Evolutionary conservation across 2,797 vertebrate species (phyloP), one percentile per base, ranked within the genome.

Genomic region (Eptatretus atami): DNA sequence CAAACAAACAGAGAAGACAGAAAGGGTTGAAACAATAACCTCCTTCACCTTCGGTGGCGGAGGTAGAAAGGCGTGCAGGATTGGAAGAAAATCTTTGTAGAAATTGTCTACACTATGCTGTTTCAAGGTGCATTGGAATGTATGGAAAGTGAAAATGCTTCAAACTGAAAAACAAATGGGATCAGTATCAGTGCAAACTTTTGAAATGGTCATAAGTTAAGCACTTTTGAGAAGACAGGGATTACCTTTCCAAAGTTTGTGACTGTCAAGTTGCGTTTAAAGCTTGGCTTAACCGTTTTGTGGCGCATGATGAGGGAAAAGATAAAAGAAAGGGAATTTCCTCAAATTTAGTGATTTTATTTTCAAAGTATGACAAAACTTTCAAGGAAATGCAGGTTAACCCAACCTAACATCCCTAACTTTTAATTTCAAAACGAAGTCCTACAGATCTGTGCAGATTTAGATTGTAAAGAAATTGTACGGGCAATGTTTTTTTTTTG

Each of bases 191-290:
- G 31, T 14, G 25, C 19, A 19, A 19, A 63, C 6, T 2, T 52
- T 63, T 63, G 63, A 24, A 63, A 63, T 12, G 19, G 19, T n/a
- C 14, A 63, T 15, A 63, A 63, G 6, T 44, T 44, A 24, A 24
- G 13, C 52, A 63, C 19, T 1, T 12, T 63, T 63, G 63, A 63
- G 11, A n/a, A 63, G 11, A 63, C 63, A 63, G 13, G 63, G 19
- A 63, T 63, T 63, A 63, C 19, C 63, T n/a, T 63, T 63, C 9
- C 63, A 14, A 63, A 63, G 63, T 63, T 63, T 63, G 19, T 63
- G 63, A 24, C 14, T 3, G 14, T 63, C 63, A 63, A 63, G 13
- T 63, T 63, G 25, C 63, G n/a, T 63, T 63, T 6, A 3, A 63
- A 63, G 19, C 63, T 63, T 63, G 63, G 63, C 52, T 15, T 15